A percentile compares a stretch with the other conserved stretches of the same genome.
Conservation (phyloP, 2,113 vertebrate species). For the Poeciliopsis occidentalis region DNA sequence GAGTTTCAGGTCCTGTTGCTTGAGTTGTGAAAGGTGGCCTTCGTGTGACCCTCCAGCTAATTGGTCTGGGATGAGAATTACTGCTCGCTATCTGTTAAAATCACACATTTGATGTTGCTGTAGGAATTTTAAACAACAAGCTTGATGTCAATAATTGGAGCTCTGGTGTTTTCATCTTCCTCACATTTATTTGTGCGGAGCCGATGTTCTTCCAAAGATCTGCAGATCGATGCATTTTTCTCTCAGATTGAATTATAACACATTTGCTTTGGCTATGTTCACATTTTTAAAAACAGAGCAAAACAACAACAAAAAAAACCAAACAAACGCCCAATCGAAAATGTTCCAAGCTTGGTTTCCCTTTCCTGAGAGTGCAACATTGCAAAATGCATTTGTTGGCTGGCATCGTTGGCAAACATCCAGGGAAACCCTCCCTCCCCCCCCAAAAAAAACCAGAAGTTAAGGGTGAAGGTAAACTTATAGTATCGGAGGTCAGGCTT, state of each 20-base stretch:
- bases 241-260: neutral
- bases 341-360: neutral
- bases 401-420: neutral
- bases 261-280: neutral
- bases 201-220: conserved; percentile 13
- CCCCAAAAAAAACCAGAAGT: neutral
- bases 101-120: conserved; percentile 58
- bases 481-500: conserved; percentile 6
- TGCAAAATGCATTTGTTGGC: neutral
- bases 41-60: conserved; percentile 52
- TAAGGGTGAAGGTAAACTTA: conserved; percentile 10
- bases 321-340: neutral
- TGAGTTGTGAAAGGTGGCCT: conserved; percentile 52
- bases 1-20: conserved; percentile 27
- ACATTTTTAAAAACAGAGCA: neutral
- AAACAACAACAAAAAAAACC: neutral
- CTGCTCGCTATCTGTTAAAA: conserved; percentile 34
- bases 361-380: neutral
- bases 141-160: conserved; percentile 32
- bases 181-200: conserved; percentile 18
- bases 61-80: conserved; percentile 52
- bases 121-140: conserved; percentile 42
- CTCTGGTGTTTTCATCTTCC: conserved; percentile 47
- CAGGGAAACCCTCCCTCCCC: neutral
- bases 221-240: conserved; percentile 1